A percentile compares a stretch with the other conserved stretches of the same genome.
These are phyloP conservation scores for Procambarus clarkii DNA, from an alignment of 1,140 invertebrate species.

Conservation along the genomic window DNA sequence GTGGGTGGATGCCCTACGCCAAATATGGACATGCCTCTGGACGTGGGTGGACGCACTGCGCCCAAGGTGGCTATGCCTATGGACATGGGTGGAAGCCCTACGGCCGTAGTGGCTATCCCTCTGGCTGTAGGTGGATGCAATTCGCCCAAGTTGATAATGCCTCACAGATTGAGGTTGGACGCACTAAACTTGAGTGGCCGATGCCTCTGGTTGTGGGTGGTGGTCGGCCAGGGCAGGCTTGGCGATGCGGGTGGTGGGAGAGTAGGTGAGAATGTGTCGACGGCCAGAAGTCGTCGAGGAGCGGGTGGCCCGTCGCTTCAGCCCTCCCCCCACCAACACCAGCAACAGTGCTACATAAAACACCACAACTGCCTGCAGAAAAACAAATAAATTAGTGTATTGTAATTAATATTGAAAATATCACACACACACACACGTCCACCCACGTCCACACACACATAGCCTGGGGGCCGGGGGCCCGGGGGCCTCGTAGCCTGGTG, in stretches of 20 bases:
- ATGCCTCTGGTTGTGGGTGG: conserved; percentile 50
- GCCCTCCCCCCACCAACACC: conserved; percentile 50
- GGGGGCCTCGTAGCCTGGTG: no score
- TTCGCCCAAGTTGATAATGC: not conserved
- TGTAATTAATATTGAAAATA: no score
- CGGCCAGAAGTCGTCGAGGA: conserved; percentile 32
- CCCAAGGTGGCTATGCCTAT: no score
- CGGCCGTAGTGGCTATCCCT: not conserved
- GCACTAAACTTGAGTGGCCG: conserved; percentile 40
- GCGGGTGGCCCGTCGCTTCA: conserved; percentile 1
- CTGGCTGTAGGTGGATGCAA: not conserved
- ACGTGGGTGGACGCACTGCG: no score
- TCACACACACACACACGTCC: no score
- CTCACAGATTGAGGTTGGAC: not conserved
- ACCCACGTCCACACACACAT: no score
- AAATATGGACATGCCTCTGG: no score
- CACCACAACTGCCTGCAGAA: conserved; percentile 49
- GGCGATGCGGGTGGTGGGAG: conserved; percentile 29
- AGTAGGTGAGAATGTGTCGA: conserved; percentile 56
- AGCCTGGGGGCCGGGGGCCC: no score
- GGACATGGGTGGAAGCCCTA: not conserved
- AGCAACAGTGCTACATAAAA: conserved; percentile 61
- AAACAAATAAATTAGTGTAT: not conserved
- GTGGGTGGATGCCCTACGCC: no score
- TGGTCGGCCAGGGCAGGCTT: conserved; percentile 53